These are phyloP conservation scores for Hypotaenidia okinawae DNA, from an alignment of 2,797 vertebrate genomes.

Conservation along the genomic window DNA sequence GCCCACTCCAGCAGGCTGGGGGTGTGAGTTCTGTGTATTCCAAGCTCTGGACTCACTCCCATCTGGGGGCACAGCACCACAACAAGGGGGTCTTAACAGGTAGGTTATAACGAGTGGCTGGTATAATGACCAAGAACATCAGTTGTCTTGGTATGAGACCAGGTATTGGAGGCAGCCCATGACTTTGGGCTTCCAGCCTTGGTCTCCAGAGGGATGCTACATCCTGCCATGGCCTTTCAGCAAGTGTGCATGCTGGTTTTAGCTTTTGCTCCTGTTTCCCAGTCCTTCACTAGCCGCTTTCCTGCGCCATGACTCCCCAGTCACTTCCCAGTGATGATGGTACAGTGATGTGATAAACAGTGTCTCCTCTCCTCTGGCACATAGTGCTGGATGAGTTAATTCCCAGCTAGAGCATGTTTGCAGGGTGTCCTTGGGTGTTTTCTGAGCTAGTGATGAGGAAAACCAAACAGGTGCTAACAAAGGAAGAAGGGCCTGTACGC, in stretches of 20 bases:
- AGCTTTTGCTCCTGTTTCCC: background rate
- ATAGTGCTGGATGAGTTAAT: background rate
- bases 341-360: rapidly evolving
- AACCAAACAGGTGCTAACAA: background rate
- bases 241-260: background rate
- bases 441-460: background rate
- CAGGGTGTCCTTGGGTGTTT: background rate
- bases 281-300: background rate
- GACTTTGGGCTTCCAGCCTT: background rate
- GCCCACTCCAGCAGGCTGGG: background rate
- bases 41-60: background rate
- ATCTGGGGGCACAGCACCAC: background rate
- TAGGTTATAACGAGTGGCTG: background rate
- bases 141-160: background rate
- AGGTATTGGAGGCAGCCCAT: background rate
- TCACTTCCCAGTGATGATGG: background rate
- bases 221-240: background rate
- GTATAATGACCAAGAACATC: background rate
- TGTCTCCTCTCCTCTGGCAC: background rate
- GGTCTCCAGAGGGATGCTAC: background rate
- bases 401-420: background rate
- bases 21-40: background rate
- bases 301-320: background rate
- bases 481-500: background rate
- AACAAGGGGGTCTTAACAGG: background rate